Evolutionary conservation across 1,140 invertebrate genomes (phyloP).

Genomic region (Drosophila trapezifrons): DNA sequence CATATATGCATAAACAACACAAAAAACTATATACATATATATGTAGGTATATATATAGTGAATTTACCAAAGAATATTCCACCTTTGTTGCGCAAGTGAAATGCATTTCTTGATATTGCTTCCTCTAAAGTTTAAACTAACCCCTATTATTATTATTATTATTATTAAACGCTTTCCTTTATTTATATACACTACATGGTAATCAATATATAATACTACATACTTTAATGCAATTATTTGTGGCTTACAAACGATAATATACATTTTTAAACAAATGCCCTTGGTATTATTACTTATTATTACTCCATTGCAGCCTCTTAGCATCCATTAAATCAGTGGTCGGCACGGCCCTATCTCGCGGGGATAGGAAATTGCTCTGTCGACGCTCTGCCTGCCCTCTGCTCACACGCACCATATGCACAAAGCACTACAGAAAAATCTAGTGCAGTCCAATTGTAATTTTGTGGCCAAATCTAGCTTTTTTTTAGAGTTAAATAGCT

Average conservation of each 20-base stretch:
- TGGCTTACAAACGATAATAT: slow-evolving; percentile 76
- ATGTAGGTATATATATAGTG: slow-evolving; percentile 74
- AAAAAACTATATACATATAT: slow-evolving; percentile 37
- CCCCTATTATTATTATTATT: slow-evolving; percentile 62
- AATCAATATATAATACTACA: slow-evolving; percentile 67
- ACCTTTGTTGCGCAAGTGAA: slow-evolving; percentile 80
- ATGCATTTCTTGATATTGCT: slow-evolving; percentile 76
- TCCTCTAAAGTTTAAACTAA: slow-evolving; percentile 67
- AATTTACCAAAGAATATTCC: slow-evolving; percentile 82
- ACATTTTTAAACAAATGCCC: slow-evolving; percentile 84
- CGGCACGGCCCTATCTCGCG: no score
- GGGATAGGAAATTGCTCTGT: no score
- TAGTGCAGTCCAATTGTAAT: no score
- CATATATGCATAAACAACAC: slow-evolving; percentile 39
- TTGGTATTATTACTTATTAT: slow-evolving; percentile 54
- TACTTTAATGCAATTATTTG: slow-evolving; percentile 72
- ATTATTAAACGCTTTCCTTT: slow-evolving; percentile 69
- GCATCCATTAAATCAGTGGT: slow-evolving; percentile 6
- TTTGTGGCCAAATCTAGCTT: no score
- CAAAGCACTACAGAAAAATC: no score
- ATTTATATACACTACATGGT: slow-evolving; percentile 73
- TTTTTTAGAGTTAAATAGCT: no score
- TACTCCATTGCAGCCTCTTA: slow-evolving; percentile 14
- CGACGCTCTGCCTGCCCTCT: no score
- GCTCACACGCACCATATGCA: no score